A percentile compares a stretch with the other conserved stretches of the same genome.
phyloP scores from a whole-genome alignment of 2,888 invertebrate genomes.

The Ischnus inquisitorius region DNA sequence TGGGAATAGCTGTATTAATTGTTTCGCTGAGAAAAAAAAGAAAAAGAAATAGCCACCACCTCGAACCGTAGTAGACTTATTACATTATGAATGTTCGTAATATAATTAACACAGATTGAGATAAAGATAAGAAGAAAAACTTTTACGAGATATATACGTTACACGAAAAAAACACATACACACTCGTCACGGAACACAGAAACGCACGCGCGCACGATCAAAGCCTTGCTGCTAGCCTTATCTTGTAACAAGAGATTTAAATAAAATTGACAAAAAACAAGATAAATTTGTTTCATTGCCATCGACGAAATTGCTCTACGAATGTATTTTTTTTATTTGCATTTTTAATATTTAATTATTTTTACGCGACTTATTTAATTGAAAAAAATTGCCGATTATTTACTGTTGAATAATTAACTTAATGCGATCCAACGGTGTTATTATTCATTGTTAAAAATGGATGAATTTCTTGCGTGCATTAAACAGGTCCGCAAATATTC shows the following conservation, averaged over 20 bases:
- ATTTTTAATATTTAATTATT: no score
- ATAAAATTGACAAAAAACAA: constrained; percentile 76
- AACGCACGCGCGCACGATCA: constrained; percentile 79
- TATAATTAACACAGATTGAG: constrained; percentile 58
- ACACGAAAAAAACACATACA: constrained; percentile 56
- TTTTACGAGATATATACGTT: constrained; percentile 40
- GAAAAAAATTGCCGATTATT: no score
- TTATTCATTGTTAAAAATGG: background rate
- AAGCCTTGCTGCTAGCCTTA: constrained; percentile 82
- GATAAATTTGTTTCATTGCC: background rate
- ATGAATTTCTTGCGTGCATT: background rate
- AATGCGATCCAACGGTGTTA: background rate
- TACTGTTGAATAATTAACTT: no score
- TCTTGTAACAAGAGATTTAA: constrained; percentile 81
- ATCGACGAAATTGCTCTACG: no score
- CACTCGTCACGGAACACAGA: constrained; percentile 67
- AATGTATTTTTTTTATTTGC: no score
- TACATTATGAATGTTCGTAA: constrained; percentile 64
- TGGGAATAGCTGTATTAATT: constrained; percentile 46
- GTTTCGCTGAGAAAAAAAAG: constrained; percentile 49
- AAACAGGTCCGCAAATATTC: constrained; percentile 18
- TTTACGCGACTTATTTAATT: background rate
- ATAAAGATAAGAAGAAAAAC: constrained; percentile 45
- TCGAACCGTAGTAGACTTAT: constrained; percentile 58
- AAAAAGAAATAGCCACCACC: constrained; percentile 38